Evolutionary conservation across 2,797 vertebrate genomes (phyloP).

Genomic region (Pempheris klunzingeri): DNA sequence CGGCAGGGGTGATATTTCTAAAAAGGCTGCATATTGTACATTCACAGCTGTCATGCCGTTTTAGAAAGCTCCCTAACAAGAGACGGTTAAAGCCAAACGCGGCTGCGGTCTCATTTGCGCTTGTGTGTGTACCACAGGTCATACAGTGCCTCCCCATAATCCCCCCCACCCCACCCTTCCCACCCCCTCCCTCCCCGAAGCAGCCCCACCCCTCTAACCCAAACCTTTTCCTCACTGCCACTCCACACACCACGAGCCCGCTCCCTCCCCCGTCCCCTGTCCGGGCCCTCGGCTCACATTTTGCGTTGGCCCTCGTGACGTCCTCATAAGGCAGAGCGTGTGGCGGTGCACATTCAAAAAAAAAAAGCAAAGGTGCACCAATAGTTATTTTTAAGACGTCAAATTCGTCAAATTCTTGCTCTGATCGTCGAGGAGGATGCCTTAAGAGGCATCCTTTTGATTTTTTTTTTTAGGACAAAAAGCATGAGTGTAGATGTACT

Average conservation of each 20-base stretch:
- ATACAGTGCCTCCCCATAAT: slow-evolving; percentile 66
- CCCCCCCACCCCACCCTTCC: neutral
- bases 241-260: slow-evolving; percentile 47
- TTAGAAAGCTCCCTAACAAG: slow-evolving; percentile 82
- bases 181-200: neutral
- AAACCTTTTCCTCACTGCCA: slow-evolving; percentile 47
- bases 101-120: slow-evolving; percentile 59
- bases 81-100: slow-evolving; percentile 83
- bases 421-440: slow-evolving; percentile 51
- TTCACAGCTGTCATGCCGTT: slow-evolving; percentile 86
- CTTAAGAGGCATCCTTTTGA: slow-evolving; percentile 22
- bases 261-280: slow-evolving; percentile 7
- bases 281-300: slow-evolving; percentile 52
- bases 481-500: slow-evolving; percentile 58
- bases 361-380: slow-evolving; percentile 60
- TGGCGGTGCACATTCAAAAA: slow-evolving; percentile 70
- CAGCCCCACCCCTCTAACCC: neutral
- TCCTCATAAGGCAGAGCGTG: slow-evolving; percentile 73
- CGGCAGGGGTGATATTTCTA: slow-evolving; percentile 68
- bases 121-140: slow-evolving; percentile 78
- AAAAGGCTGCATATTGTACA: slow-evolving; percentile 87
- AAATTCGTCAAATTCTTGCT: slow-evolving; percentile 59
- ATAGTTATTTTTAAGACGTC: slow-evolving; percentile 64
- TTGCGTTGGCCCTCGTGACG: slow-evolving; percentile 31
- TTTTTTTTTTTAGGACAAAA: slow-evolving; percentile 52